Evolutionary conservation across 2,113 vertebrate genomes (phyloP).

Genomic region (human): GRCh38 chr11:108420001-108420500

Average conservation of each 20-base stretch:
- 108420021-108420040: background rate
- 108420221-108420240: background rate
- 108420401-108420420: too few relatives aligned
- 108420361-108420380: background rate
- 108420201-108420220: background rate
- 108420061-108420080: background rate
- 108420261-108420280: background rate
- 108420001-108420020: background rate
- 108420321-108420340: background rate
- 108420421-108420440: background rate
- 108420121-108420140: background rate
- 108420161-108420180: background rate
- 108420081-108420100: background rate
- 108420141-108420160: background rate
- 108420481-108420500: background rate
- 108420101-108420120: background rate
- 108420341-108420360: background rate
- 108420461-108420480: background rate
- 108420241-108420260: background rate
- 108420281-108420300: background rate
- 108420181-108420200: background rate
- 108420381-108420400: background rate
- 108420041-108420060: background rate
- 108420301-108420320: background rate
- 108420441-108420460: background rate